Evolutionary conservation across 2,797 vertebrate species (phyloP).

Genomic region (Protosalanx chinensis): DNA sequence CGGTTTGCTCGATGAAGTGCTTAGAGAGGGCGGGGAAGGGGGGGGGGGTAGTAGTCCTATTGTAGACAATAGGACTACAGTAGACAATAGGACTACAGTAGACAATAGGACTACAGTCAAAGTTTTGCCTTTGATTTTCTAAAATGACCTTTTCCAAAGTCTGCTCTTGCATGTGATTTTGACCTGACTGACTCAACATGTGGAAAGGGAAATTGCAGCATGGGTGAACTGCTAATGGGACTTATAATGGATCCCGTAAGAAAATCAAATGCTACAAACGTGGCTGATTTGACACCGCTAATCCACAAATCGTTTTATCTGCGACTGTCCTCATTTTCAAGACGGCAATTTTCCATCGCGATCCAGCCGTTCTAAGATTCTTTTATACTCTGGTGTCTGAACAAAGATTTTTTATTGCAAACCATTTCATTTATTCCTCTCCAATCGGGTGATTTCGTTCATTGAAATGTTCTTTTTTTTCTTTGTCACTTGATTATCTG

Average conservation of each 20-base stretch:
- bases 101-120: no score
- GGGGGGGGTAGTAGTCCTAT: no score
- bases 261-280: slow-evolving; percentile 36
- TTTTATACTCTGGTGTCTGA: neutral
- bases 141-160: slow-evolving; percentile 44
- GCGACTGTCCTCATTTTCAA: no score
- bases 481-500: neutral
- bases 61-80: no score
- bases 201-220: slow-evolving; percentile 55
- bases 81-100: no score
- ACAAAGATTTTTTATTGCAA: neutral
- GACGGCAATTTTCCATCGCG: no score
- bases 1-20: no score
- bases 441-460: neutral
- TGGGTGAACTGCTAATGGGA: slow-evolving; percentile 60
- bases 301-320: slow-evolving; percentile 26
- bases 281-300: slow-evolving; percentile 57
- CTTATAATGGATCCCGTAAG: slow-evolving; percentile 43
- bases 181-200: slow-evolving; percentile 26
- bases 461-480: neutral
- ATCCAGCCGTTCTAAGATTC: neutral
- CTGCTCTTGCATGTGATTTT: slow-evolving; percentile 49
- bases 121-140: neutral
- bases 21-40: no score
- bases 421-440: neutral